phyloP scores from a whole-genome alignment of 2,113 vertebrate species.

The Neogale vison region DNA sequence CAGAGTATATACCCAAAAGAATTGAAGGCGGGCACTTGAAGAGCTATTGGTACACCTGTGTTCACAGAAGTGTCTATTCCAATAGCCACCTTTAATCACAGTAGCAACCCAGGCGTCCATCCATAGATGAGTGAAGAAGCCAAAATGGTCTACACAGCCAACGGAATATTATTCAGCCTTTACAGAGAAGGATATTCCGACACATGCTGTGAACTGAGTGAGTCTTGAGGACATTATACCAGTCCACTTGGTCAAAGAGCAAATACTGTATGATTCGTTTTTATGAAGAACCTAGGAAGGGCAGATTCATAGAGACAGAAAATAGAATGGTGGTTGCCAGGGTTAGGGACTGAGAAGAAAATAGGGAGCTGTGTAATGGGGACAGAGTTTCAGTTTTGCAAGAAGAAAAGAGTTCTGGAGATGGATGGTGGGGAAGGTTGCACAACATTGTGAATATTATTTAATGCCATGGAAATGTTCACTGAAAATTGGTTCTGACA shows the following conservation, averaged over 20 bases:
- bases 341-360: not conserved
- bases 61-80: not conserved
- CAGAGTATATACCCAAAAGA: not conserved
- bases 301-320: not conserved
- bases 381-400: not conserved
- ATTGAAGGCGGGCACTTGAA: not conserved
- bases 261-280: not conserved
- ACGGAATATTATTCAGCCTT: not conserved
- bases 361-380: not conserved
- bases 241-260: not conserved
- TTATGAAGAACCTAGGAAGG: not conserved
- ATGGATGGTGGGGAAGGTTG: too few relatives aligned
- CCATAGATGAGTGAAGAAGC: not conserved
- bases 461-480: not conserved
- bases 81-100: not conserved
- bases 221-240: not conserved
- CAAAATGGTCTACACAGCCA: not conserved
- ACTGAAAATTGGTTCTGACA: not conserved
- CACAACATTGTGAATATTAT: not conserved
- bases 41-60: accelerated
- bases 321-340: not conserved
- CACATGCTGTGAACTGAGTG: not conserved
- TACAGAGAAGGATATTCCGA: not conserved
- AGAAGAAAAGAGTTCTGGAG: not conserved
- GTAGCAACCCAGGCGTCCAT: not conserved